Evolutionary conservation across 1,140 invertebrate genomes (phyloP).

Genomic region (Drosophila guanche): DNA sequence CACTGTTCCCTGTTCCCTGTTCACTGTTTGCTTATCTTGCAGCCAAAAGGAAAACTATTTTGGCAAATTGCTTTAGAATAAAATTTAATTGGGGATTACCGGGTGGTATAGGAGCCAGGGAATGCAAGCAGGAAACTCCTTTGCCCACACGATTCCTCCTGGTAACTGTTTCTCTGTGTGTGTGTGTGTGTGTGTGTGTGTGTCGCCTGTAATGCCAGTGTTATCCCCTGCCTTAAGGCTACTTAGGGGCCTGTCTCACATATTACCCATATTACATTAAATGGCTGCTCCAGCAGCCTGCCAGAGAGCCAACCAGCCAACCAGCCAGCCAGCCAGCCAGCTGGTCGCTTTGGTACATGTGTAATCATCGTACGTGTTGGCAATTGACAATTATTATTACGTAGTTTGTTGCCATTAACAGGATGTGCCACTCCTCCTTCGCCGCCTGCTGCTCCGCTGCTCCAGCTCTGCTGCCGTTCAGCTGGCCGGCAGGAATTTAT

Average conservation of each 20-base stretch:
- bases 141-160: no score
- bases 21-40: slow-evolving; percentile 69
- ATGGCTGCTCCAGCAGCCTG: slow-evolving; percentile 41
- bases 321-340: slow-evolving; percentile 13
- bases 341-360: slow-evolving; percentile 68
- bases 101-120: slow-evolving; percentile 12
- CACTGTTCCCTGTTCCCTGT: background rate
- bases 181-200: slow-evolving; percentile 17
- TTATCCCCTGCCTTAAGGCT: slow-evolving; percentile 79
- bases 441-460: background rate
- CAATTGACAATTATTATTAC: slow-evolving; percentile 81
- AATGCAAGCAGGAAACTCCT: slow-evolving; percentile 32
- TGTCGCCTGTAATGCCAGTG: slow-evolving; percentile 69
- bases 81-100: slow-evolving; percentile 81
- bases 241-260: slow-evolving; percentile 79
- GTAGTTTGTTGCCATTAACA: slow-evolving; percentile 70
- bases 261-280: slow-evolving; percentile 79
- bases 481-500: slow-evolving; percentile 42
- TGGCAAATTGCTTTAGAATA: slow-evolving; percentile 80
- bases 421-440: slow-evolving; percentile 33
- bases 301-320: slow-evolving; percentile 19
- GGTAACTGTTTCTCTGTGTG: background rate
- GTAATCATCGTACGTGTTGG: slow-evolving; percentile 80
- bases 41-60: slow-evolving; percentile 69
- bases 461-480: slow-evolving; percentile 15